phyloP scores from a whole-genome alignment of 2,888 invertebrate genomes.

The Caradrina kadenii region DNA sequence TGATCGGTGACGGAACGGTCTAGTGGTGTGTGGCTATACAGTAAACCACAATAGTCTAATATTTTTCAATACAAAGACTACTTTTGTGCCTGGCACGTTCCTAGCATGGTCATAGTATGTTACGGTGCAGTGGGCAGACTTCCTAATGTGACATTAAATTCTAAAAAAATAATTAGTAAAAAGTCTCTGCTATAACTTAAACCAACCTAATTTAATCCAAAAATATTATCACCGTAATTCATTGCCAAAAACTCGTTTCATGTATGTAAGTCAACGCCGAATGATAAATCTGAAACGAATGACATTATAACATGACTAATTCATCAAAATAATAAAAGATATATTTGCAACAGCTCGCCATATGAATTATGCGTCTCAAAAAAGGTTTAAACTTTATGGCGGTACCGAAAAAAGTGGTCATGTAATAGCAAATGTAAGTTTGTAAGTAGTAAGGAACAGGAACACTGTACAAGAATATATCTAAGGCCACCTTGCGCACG shows the following conservation, averaged over 20 bases:
- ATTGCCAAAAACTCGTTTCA: slow-evolving; percentile 54
- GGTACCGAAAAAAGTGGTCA: slow-evolving; percentile 18
- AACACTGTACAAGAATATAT: slow-evolving; percentile 67
- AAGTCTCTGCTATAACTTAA: slow-evolving; percentile 1
- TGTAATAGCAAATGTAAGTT: slow-evolving; percentile 57
- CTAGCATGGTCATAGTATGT: no score
- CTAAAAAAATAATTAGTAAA: not conserved
- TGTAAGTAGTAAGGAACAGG: slow-evolving; percentile 58
- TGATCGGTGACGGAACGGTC: no score
- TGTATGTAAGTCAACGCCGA: slow-evolving; percentile 62
- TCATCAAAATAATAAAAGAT: slow-evolving; percentile 71
- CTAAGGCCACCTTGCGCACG: slow-evolving; percentile 74
- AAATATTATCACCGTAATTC: slow-evolving; percentile 43
- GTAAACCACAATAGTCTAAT: no score
- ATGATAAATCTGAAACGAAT: slow-evolving; percentile 65
- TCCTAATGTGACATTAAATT: not conserved
- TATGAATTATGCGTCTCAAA: slow-evolving; percentile 43
- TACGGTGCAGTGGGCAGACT: no score
- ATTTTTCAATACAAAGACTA: no score
- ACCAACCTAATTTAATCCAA: slow-evolving; percentile 21
- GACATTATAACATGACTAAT: slow-evolving; percentile 66
- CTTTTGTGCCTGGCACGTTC: no score
- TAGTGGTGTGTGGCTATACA: no score
- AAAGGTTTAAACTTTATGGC: slow-evolving; percentile 18
- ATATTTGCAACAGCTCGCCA: slow-evolving; percentile 57